A percentile compares a stretch with the other conserved stretches of the same genome.
Evolutionary conservation across 2,797 vertebrate genomes (phyloP).

Genomic region (Anguilla pacifica): DNA sequence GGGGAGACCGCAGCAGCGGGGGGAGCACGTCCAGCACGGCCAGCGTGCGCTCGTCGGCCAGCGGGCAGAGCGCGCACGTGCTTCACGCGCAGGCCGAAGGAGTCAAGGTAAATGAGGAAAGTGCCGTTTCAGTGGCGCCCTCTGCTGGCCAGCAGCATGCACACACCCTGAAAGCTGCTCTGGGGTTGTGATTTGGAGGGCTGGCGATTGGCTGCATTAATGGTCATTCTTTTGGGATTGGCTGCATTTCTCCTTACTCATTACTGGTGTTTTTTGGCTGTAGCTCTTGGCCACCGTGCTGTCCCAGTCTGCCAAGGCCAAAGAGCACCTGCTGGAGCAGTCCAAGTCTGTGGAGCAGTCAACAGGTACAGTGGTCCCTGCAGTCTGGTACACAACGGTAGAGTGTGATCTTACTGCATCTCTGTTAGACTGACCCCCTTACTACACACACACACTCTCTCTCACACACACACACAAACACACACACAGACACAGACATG

Average conservation of each 20-base stretch:
- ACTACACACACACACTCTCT: slow-evolving; percentile 4
- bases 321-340: slow-evolving; percentile 86
- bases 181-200: background rate
- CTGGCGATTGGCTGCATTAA: background rate
- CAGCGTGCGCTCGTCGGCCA: slow-evolving; percentile 77
- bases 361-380: slow-evolving; percentile 72
- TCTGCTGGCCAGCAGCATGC: background rate
- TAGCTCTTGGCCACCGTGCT: slow-evolving; percentile 94
- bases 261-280: slow-evolving; percentile 24
- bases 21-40: slow-evolving; percentile 84
- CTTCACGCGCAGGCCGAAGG: slow-evolving; percentile 89
- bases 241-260: too few relatives aligned
- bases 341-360: slow-evolving; percentile 85
- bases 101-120: slow-evolving; percentile 77
- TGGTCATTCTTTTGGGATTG: too few relatives aligned
- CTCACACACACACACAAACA: background rate
- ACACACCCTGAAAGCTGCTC: background rate
- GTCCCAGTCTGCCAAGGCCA: slow-evolving; percentile 93
- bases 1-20: slow-evolving; percentile 86
- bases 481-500: background rate
- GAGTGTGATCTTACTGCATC: background rate
- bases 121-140: background rate
- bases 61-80: slow-evolving; percentile 76
- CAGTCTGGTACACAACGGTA: background rate
- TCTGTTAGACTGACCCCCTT: background rate